Evolutionary conservation across 2,888 invertebrate species (phyloP).

Genomic region (Anodontia alba): DNA sequence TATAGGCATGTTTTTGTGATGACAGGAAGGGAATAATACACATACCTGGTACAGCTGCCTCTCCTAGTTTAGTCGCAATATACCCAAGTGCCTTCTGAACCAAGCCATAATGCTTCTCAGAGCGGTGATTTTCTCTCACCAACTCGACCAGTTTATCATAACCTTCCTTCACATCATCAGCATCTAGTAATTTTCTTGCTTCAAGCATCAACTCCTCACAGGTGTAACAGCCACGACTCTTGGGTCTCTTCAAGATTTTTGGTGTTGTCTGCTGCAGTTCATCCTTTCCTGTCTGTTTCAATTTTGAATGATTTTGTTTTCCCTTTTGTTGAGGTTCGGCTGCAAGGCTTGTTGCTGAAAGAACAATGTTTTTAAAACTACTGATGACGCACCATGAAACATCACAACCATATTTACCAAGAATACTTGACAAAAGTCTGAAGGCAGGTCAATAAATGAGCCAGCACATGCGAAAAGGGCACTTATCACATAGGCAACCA

Average conservation of each 20-base stretch:
- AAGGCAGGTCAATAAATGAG: too few relatives aligned
- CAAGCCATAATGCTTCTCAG: constrained; percentile 39
- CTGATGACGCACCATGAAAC: too few relatives aligned
- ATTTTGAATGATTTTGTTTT: neutral
- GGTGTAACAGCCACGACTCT: neutral
- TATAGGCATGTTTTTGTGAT: too few relatives aligned
- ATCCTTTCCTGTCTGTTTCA: neutral
- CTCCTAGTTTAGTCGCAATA: constrained; percentile 45
- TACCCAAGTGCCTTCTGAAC: constrained; percentile 40
- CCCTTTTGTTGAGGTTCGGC: neutral
- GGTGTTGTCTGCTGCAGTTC: neutral
- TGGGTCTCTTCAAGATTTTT: neutral
- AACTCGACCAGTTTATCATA: constrained; percentile 45
- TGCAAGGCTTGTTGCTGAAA: neutral
- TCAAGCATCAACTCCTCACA: constrained; percentile 11
- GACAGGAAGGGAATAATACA: too few relatives aligned
- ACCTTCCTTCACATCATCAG: constrained; percentile 31
- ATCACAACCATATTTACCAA: too few relatives aligned
- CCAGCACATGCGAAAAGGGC: too few relatives aligned
- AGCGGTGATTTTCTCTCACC: constrained; percentile 47
- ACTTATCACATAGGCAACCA: too few relatives aligned
- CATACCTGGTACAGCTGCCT: constrained; percentile 48
- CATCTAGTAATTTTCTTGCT: neutral
- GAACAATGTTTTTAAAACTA: too few relatives aligned
- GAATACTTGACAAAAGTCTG: too few relatives aligned